These are phyloP conservation scores for Shinisaurus crocodilurus DNA, from an alignment of 2,113 vertebrate genomes.

Conservation along the genomic window DNA sequence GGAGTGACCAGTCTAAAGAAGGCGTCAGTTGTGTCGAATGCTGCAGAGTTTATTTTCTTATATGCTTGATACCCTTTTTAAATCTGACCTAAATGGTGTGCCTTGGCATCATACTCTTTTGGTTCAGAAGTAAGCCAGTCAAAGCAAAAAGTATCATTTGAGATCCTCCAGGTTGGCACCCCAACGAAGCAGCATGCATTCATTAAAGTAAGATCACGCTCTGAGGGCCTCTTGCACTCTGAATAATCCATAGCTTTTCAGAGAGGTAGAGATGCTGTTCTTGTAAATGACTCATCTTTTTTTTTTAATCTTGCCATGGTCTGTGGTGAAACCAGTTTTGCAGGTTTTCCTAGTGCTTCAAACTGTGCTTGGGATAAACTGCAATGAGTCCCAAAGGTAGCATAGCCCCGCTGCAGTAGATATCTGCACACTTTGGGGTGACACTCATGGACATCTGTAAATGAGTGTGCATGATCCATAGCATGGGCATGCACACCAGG, in stretches of 20 bases:
- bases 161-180: background rate
- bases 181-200: background rate
- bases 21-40: background rate
- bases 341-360: background rate
- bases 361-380: background rate
- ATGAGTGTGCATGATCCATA: background rate
- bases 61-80: background rate
- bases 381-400: background rate
- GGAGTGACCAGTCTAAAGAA: background rate
- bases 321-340: background rate
- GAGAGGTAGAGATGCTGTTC: background rate
- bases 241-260: background rate
- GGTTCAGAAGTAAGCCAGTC: background rate
- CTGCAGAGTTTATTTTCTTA: too few species aligned
- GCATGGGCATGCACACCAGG: background rate
- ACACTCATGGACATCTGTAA: background rate
- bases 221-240: too few species aligned
- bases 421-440: background rate
- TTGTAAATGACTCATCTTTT: background rate
- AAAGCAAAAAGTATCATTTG: background rate
- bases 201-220: background rate
- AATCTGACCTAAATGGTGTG: background rate
- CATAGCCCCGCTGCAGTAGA: background rate
- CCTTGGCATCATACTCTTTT: background rate
- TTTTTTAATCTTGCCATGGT: background rate